These are phyloP conservation scores for Sarotherodon lohbergeri DNA, from an alignment of 2,113 vertebrate genomes.

Conservation along the genomic window DNA sequence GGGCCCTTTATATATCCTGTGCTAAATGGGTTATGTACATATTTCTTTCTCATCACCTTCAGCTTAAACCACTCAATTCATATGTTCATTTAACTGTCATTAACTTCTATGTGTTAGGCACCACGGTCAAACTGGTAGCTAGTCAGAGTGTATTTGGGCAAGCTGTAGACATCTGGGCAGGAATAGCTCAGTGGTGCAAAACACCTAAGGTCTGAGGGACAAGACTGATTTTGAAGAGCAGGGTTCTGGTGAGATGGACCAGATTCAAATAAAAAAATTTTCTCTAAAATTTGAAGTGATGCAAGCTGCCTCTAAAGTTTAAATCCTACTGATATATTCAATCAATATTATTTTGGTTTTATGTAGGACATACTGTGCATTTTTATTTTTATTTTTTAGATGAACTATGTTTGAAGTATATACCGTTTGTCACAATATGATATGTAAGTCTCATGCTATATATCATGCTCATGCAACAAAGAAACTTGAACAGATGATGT, in stretches of 20 bases:
- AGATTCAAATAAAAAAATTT: not conserved
- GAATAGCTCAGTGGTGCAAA: not conserved
- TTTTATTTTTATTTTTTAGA: not conserved
- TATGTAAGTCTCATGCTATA: not conserved
- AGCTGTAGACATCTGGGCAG: not conserved
- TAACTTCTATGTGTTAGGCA: not conserved
- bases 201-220: not conserved
- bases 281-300: not conserved
- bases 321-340: not conserved
- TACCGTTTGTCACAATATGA: not conserved
- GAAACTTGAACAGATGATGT: not conserved
- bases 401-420: not conserved
- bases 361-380: not conserved
- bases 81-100: not conserved
- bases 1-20: not conserved
- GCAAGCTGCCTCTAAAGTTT: not conserved
- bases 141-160: slow-evolving; percentile 25
- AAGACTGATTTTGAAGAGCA: not conserved
- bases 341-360: not conserved
- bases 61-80: accelerated
- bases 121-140: not conserved
- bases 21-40: too few species aligned
- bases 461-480: not conserved
- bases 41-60: too few species aligned
- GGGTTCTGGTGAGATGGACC: not conserved